Conservation (phyloP, 2,797 vertebrate species). For the Ctenopoma multispine region DNA sequence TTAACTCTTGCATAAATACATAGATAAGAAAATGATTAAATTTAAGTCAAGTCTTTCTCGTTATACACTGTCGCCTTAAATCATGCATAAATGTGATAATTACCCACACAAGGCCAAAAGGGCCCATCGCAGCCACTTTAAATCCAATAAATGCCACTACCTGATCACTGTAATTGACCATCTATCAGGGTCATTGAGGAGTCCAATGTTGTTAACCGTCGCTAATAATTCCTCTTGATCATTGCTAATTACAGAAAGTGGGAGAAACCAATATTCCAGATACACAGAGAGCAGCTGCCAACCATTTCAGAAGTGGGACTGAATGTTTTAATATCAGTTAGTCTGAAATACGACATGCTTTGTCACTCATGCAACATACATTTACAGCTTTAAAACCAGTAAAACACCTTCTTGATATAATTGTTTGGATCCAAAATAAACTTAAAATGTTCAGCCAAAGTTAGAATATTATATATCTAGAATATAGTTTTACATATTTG, state of each 20-base stretch:
- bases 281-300: constrained; percentile 62
- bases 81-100: constrained; percentile 87
- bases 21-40: constrained; percentile 85
- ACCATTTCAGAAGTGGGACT: constrained; percentile 45
- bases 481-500: not conserved
- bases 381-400: not conserved
- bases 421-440: not conserved
- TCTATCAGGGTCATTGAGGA: constrained; percentile 87
- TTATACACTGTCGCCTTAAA: constrained; percentile 84
- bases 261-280: constrained; percentile 79
- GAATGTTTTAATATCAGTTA: constrained; percentile 43
- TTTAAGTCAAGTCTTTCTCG: constrained; percentile 81
- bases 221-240: constrained; percentile 88
- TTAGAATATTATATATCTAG: not conserved
- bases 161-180: constrained; percentile 89
- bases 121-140: constrained; percentile 85
- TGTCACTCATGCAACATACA: constrained; percentile 13
- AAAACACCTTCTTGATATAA: not conserved
- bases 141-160: constrained; percentile 85
- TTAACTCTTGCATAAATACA: constrained; percentile 85
- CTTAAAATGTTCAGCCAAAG: not conserved
- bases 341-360: constrained; percentile 30
- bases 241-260: constrained; percentile 85
- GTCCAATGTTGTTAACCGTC: constrained; percentile 81
- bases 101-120: constrained; percentile 82